A percentile compares a stretch with the other conserved stretches of the same genome.
phyloP scores from a whole-genome alignment of 2,797 vertebrate species.

The Fratercula arctica region DNA sequence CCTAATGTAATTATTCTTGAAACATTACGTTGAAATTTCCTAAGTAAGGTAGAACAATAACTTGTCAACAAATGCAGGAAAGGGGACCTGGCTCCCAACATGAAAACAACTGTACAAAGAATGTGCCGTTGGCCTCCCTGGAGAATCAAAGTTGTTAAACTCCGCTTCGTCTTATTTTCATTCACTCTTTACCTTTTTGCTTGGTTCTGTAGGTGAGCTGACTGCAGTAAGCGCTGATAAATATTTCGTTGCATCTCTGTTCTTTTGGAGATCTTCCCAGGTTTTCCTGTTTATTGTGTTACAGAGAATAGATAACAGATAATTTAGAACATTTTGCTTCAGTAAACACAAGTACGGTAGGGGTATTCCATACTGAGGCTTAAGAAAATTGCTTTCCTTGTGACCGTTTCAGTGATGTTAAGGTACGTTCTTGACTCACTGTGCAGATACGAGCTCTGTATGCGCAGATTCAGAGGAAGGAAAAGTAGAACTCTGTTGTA shows the following conservation, averaged over 20 bases:
- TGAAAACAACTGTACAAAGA: conserved; percentile 40
- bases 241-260: not conserved
- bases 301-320: not conserved
- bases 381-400: not conserved
- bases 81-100: not conserved
- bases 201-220: not conserved
- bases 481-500: not conserved
- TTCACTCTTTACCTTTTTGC: not conserved
- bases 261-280: not conserved
- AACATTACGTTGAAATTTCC: conserved; percentile 42
- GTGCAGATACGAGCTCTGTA: not conserved
- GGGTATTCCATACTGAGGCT: not conserved
- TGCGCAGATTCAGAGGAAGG: not conserved
- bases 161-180: not conserved
- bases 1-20: conserved; percentile 20
- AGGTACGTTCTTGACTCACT: not conserved
- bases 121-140: not conserved
- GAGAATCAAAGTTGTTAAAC: not conserved
- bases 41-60: conserved; percentile 58
- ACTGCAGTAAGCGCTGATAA: not conserved
- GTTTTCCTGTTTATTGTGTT: not conserved
- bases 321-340: not conserved
- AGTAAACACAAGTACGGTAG: not conserved
- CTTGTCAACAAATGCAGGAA: conserved; percentile 65
- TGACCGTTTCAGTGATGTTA: not conserved